These are phyloP conservation scores for Chromoteleia sp. DNA, from an alignment of 2,888 invertebrate species.

Conservation along the genomic window DNA sequence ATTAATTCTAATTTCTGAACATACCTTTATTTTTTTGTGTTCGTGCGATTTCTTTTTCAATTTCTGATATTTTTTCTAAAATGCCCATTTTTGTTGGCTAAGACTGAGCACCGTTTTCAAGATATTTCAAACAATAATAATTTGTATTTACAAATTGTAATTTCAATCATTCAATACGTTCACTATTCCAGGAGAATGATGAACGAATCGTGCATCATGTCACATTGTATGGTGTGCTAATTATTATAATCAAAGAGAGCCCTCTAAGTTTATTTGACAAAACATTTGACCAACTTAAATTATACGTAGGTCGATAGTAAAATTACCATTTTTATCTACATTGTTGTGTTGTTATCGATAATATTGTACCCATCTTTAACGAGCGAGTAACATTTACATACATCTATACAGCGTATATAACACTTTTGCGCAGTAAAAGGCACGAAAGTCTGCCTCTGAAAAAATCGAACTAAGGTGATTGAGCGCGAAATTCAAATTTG, in stretches of 20 bases:
- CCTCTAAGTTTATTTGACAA: slow-evolving; percentile 20
- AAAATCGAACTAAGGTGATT: no score
- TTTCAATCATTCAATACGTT: slow-evolving; percentile 36
- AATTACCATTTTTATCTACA: background rate
- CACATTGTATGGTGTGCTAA: slow-evolving; percentile 23
- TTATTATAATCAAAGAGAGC: slow-evolving; percentile 19
- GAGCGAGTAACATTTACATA: no score
- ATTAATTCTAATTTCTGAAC: slow-evolving; percentile 19
- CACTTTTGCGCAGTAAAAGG: no score
- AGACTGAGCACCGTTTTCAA: background rate
- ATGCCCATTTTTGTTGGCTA: slow-evolving; percentile 92
- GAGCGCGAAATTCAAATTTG: no score
- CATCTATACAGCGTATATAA: no score
- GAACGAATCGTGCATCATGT: slow-evolving; percentile 30
- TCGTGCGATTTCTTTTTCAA: slow-evolving; percentile 98
- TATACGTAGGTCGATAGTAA: slow-evolving; percentile 1
- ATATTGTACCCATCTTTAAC: background rate
- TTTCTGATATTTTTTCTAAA: slow-evolving; percentile 99
- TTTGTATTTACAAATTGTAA: slow-evolving; percentile 36
- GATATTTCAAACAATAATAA: slow-evolving; percentile 6
- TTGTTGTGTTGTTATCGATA: background rate
- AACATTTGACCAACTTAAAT: slow-evolving; percentile 2
- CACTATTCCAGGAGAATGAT: slow-evolving; percentile 4
- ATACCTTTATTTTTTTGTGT: slow-evolving; percentile 99
- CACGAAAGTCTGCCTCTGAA: no score